Conservation (phyloP, 2,797 vertebrate species). For the Linurgus olivaceus region DNA sequence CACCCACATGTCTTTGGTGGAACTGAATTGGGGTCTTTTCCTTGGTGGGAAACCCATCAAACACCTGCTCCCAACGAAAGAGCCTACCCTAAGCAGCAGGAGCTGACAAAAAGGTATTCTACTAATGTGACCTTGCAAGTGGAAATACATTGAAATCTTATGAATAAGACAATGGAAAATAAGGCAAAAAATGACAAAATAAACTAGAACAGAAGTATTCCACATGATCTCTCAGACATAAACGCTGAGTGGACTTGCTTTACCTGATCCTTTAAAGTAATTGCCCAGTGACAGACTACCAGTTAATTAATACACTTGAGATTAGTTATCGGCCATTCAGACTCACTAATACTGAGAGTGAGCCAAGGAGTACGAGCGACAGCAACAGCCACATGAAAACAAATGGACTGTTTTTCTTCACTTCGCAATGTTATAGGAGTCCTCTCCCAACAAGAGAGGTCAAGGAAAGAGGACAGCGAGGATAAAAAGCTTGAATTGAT, state of each 20-base stretch:
- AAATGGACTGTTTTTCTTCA: not conserved
- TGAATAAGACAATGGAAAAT: not conserved
- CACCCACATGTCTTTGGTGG: not conserved
- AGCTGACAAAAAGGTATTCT: not conserved
- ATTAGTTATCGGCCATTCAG: not conserved
- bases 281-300: not conserved
- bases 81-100: not conserved
- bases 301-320: conserved; percentile 48
- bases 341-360: not conserved
- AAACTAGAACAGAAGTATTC: not conserved
- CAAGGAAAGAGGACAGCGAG: not conserved
- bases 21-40: not conserved
- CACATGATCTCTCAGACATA: not conserved
- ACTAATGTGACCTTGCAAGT: not conserved
- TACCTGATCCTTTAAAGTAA: conserved; percentile 3
- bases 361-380: not conserved
- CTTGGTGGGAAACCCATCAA: not conserved
- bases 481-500: conserved; percentile 42
- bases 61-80: not conserved
- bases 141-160: not conserved
- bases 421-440: not conserved
- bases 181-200: not conserved
- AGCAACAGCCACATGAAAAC: conserved; percentile 39
- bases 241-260: not conserved
- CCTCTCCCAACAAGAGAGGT: not conserved